A percentile compares a stretch with the other conserved stretches of the same genome.
phyloP scores from a whole-genome alignment of 2,113 vertebrate genomes.

The Rhipidura dahli region DNA sequence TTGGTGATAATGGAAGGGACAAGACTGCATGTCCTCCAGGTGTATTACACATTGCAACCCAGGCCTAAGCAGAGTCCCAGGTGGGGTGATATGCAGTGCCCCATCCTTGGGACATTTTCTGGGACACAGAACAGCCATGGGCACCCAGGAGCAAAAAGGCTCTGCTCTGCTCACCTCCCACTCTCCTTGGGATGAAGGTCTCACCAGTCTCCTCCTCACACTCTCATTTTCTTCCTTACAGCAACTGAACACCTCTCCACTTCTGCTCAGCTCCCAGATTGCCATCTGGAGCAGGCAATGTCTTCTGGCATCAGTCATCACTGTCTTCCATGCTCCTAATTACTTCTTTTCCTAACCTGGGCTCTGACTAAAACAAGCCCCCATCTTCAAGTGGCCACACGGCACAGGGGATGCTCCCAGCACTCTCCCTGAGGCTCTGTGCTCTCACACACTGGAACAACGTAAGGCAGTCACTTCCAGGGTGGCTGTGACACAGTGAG shows the following conservation, averaged over 20 bases:
- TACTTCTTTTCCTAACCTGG: background rate
- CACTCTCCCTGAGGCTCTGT: background rate
- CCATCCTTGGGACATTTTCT: too few species aligned
- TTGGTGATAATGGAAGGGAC: background rate
- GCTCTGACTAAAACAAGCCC: background rate
- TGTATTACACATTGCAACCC: background rate
- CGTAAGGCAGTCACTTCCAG: background rate
- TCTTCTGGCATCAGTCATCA: background rate
- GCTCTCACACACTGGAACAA: background rate
- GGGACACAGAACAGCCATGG: background rate
- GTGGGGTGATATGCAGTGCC: background rate
- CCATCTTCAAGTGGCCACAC: background rate
- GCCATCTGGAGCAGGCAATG: background rate
- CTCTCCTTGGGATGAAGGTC: background rate
- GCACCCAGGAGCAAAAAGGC: background rate
- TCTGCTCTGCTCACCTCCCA: background rate
- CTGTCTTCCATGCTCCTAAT: background rate
- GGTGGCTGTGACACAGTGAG: accelerated
- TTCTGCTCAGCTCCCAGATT: background rate
- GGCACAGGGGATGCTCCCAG: background rate
- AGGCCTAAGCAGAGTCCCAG: background rate
- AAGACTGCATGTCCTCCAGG: background rate
- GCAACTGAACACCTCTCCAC: background rate
- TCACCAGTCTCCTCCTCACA: background rate
- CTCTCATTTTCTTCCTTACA: background rate